Percentiles rank a stretch among this genome's conserved stretches.
These are phyloP conservation scores for Dicrurus megarhynchus DNA, from an alignment of 2,113 vertebrate genomes.

Conservation along the genomic window DNA sequence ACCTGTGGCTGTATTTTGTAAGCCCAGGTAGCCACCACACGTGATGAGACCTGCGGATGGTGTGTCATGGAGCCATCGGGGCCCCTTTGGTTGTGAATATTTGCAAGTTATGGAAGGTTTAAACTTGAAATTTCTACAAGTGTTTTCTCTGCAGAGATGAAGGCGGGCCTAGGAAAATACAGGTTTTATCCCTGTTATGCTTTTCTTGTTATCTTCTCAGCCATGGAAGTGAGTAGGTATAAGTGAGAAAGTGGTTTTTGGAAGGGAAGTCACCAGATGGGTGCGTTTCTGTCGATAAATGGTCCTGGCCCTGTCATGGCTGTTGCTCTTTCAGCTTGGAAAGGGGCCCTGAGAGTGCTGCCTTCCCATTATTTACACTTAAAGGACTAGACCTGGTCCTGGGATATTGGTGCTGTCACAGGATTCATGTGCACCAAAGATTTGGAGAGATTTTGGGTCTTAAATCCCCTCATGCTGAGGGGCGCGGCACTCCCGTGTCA, in stretches of 20 bases:
- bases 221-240: background rate
- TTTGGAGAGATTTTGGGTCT: background rate
- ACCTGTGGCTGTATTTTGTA: background rate
- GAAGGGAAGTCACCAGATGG: background rate
- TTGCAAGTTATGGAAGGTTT: background rate
- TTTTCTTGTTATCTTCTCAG: background rate
- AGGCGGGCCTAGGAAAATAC: background rate
- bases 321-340: background rate
- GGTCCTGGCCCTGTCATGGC: background rate
- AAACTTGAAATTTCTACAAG: background rate
- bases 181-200: background rate
- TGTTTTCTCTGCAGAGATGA: background rate
- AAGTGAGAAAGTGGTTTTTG: background rate
- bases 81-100: background rate
- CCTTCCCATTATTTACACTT: background rate
- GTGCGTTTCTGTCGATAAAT: rapidly evolving
- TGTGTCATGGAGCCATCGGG: rapidly evolving
- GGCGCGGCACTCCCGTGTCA: background rate
- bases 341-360: background rate
- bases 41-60: rapidly evolving
- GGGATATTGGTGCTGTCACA: background rate
- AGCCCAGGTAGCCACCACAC: rapidly evolving
- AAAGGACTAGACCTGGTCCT: background rate
- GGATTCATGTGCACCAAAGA: rapidly evolving
- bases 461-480: background rate